Conservation (phyloP, 1,140 invertebrate genomes). For the Campoletis sonorensis region DNA sequence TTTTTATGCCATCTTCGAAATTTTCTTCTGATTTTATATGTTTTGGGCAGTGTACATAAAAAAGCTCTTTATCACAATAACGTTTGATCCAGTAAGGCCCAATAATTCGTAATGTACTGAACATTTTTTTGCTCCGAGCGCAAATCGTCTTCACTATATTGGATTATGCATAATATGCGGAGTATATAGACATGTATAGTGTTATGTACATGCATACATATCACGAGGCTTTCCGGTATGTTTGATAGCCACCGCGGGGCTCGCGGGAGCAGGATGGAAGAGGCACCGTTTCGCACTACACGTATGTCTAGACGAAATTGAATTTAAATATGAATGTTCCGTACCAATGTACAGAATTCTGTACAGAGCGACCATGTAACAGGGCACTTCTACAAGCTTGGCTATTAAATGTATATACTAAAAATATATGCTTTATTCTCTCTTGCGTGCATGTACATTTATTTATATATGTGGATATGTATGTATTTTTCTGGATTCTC, state of each 20-base stretch:
- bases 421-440: background rate
- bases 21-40: no score
- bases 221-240: constrained; percentile 23
- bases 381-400: constrained; percentile 10
- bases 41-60: no score
- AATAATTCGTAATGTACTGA: no score
- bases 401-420: constrained; percentile 1
- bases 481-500: constrained; percentile 18
- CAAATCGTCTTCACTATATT: background rate
- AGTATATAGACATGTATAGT: background rate
- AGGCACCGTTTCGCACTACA: constrained; percentile 23
- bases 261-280: constrained; percentile 3
- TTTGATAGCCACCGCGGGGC: constrained; percentile 40
- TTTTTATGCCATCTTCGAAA: no score
- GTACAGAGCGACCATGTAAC: constrained; percentile 15
- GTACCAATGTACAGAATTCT: background rate
- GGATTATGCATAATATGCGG: background rate
- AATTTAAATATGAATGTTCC: constrained; percentile 62
- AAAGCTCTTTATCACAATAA: no score
- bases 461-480: background rate
- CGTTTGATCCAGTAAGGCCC: no score
- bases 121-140: no score
- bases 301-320: constrained; percentile 60
- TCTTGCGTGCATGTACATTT: background rate
- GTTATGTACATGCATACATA: constrained; percentile 22